Conservation (phyloP, 2,113 vertebrate genomes). For the Anhinga anhinga region DNA sequence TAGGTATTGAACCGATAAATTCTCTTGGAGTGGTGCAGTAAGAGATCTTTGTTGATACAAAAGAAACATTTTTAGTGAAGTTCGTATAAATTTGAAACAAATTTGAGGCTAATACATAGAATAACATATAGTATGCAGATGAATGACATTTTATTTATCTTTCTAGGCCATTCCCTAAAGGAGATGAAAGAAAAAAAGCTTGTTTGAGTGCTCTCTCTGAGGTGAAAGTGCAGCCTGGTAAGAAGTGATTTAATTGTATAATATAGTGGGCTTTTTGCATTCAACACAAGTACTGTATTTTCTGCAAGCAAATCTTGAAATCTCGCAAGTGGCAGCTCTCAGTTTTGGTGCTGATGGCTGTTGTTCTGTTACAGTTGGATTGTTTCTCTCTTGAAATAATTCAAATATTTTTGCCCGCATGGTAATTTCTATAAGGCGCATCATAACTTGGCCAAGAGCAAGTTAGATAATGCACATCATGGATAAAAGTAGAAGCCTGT, state of each 20-base stretch:
- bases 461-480: neutral
- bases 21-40: neutral
- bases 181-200: conserved; percentile 92
- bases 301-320: neutral
- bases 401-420: neutral
- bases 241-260: neutral
- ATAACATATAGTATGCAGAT: neutral
- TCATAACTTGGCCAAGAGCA: neutral
- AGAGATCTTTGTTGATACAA: neutral
- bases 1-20: neutral
- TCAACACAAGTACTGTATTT: neutral
- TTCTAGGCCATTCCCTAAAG: conserved; percentile 92
- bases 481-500: neutral
- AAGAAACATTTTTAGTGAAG: neutral
- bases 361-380: neutral
- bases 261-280: neutral
- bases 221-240: conserved; percentile 94
- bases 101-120: neutral
- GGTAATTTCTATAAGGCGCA: neutral
- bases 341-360: neutral
- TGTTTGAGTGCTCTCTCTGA: conserved; percentile 90
- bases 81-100: neutral
- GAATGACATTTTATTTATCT: neutral
- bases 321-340: neutral
- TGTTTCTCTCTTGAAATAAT: neutral